A percentile compares a stretch with the other conserved stretches of the same genome.
Conservation (phyloP, 2,888 invertebrate genomes). For the Acanthosepion esculentum region DNA sequence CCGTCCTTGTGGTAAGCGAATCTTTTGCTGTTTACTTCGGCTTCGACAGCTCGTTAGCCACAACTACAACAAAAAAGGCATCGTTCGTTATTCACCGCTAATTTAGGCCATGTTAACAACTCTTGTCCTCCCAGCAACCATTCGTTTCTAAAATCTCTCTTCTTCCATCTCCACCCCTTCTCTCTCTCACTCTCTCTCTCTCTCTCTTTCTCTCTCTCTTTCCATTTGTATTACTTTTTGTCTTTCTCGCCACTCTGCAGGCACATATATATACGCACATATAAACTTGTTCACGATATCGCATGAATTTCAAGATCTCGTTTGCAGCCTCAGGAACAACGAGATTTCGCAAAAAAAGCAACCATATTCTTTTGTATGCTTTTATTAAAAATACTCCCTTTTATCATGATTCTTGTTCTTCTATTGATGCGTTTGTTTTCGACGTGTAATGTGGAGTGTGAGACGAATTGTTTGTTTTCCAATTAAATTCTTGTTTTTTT, state of each 20-base stretch:
- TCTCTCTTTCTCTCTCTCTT: not conserved
- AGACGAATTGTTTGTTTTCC: not conserved
- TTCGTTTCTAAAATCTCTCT: not conserved
- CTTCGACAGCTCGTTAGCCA: conserved; percentile 33
- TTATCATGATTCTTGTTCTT: not conserved
- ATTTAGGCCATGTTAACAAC: conserved; percentile 33
- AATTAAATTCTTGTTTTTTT: not conserved
- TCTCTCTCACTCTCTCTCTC: not conserved
- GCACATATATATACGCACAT: not conserved
- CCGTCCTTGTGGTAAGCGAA: not conserved
- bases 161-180: not conserved
- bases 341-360: not conserved
- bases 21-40: not conserved
- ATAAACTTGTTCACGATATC: not conserved
- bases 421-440: not conserved
- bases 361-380: not conserved
- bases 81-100: not conserved
- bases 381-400: not conserved
- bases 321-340: not conserved
- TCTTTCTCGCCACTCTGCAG: not conserved
- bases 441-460: not conserved
- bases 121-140: not conserved
- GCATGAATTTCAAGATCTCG: not conserved
- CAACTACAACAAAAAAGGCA: conserved; percentile 18
- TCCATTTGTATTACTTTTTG: not conserved